Base-by-base conservation (phyloP, 2,888 invertebrate genomes). In the Cetonia aurata region DNA sequence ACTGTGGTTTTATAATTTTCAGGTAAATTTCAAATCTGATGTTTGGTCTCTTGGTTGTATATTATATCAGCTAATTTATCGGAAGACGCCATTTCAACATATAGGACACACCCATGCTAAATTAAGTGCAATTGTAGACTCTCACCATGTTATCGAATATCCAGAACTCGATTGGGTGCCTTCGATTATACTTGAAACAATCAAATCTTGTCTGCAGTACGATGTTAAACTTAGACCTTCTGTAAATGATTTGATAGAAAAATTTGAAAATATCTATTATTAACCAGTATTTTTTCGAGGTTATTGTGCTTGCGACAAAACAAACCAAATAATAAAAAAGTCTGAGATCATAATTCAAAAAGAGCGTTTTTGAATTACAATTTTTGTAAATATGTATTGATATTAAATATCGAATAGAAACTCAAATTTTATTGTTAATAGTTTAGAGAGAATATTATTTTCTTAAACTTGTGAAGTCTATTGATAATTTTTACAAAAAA, bases 21-120 rank as follows among this genome's bases (percentile, higher is more conserved):
- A 96, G 95, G 93, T 97, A 76, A 93, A 93, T 73, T 93, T 91
- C 75, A 96, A 95, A 80, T 95, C 97, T 52, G 98, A 99, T 85
- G 96, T 99, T 65, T 99, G 99, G 99, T 97, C 98, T 0, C 87
- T 99, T 75, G 99, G 99, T 19, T 98, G 98, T 83, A 99, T 99
- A 80, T 87, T 99, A 73, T 99, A 98, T 86, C 91, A 94, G 83
- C 87, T 99, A 85, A 90, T 96, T 48, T 98, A 96, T 83, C 93
- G 94, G 0, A 89, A 89, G 78, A 96, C 97, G 1, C 99, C 99
- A 0, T 99, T 98, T 85, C 92, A 94, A 48, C 92, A 96, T 83
- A 90, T 96, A 12, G 86, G 87, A 46, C 88, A 91, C 75, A 88
- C 89, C 73, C 88, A 90, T 82, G 89, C 89, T 46, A 96, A 96